Evolutionary conservation across 2,888 invertebrate species (phyloP), one percentile per base, ranked within the genome.

Genomic region (Caenorhabditis doughertyi): DNA sequence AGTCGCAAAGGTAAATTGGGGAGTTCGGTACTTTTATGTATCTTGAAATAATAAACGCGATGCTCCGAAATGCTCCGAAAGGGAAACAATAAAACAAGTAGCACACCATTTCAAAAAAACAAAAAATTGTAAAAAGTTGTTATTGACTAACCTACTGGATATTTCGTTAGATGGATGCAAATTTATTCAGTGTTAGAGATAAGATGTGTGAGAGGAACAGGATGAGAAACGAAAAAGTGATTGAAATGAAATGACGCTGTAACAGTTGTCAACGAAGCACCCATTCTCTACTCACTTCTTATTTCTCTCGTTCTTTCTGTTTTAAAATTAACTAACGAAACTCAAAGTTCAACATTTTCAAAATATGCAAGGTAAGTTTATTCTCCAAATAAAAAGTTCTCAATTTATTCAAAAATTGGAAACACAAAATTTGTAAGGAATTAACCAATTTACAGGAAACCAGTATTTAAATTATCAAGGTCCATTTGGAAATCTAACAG

Each of bases 401-500:
- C 16, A 3, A 11, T 8, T 39, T 32, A 32, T 39, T 13, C 9
- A 39, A 8, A 8, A 9, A n/a, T n/a, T n/a, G n/a, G n/a, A 11
- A 39, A 2, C 39, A 3, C 18, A 18, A n/a, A 47, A 47, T 47
- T 4, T 4, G 18, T 47, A 18, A 3, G 7, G 44, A 18, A 18
- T 47, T 5, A 18, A 4, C 25, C 16, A 16, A 16, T 29, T 65
- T 79, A 35, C 67, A 81, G 70, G 73, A 7, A 56, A 29, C 51
- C 64, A 51, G 8, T 60, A 65, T 60, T 60, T 67, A 16, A 23
- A 35, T n/a, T 49, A 49, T 35, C 68, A 55, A 29, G 70, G 65
- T 1, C 39, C 62, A 21, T 83, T 83, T 49, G 68, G 64, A 39
- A 83, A 73, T 39, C 39, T 73, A n/a, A 35, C 64, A 0, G 68